Percentiles rank a stretch among this genome's conserved stretches.
phyloP scores from a whole-genome alignment of 2,888 invertebrate genomes.

The Rosalia funebris region DNA sequence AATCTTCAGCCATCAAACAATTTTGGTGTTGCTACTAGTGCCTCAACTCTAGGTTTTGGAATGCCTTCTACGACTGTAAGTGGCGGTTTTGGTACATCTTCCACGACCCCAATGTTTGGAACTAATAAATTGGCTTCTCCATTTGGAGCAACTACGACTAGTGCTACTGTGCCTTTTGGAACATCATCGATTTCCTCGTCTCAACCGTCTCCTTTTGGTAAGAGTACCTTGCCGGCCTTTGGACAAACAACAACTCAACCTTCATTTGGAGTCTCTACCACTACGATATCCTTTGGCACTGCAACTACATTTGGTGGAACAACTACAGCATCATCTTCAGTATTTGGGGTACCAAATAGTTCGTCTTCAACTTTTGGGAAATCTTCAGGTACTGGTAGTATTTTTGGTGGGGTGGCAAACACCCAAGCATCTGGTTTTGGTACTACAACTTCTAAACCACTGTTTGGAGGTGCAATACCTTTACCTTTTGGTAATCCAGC shows the following conservation, averaged over 20 bases:
- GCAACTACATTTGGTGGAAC: slow-evolving; percentile 33
- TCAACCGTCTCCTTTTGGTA: slow-evolving; percentile 22
- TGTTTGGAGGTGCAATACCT: slow-evolving; percentile 12
- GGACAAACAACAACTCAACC: slow-evolving; percentile 16
- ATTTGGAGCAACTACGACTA: slow-evolving; percentile 7
- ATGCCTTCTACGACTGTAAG: slow-evolving; percentile 2
- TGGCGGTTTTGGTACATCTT: slow-evolving; percentile 1
- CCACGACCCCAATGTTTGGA: slow-evolving; percentile 11
- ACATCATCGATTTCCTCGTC: slow-evolving; percentile 1
- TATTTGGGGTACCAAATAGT: slow-evolving; percentile 13
- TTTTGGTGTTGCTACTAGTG: slow-evolving; percentile 23
- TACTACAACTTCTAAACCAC: background rate
- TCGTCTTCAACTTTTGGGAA: slow-evolving; percentile 13
- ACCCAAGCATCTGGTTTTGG: slow-evolving; percentile 22
- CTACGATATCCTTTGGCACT: slow-evolving; percentile 25
- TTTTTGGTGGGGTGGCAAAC: slow-evolving; percentile 3
- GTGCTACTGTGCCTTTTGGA: slow-evolving; percentile 16
- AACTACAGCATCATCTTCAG: slow-evolving; percentile 18
- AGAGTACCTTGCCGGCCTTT: slow-evolving; percentile 22
- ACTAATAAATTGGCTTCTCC: slow-evolving; percentile 8
- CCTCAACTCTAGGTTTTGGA: slow-evolving; percentile 16
- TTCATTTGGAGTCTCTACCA: slow-evolving; percentile 24
- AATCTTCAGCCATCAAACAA: no score
- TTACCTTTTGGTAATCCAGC: slow-evolving; percentile 26
- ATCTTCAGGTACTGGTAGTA: slow-evolving; percentile 11